Evolutionary conservation across 2,797 vertebrate genomes (phyloP).

Genomic region (Toxotes lorentzi): DNA sequence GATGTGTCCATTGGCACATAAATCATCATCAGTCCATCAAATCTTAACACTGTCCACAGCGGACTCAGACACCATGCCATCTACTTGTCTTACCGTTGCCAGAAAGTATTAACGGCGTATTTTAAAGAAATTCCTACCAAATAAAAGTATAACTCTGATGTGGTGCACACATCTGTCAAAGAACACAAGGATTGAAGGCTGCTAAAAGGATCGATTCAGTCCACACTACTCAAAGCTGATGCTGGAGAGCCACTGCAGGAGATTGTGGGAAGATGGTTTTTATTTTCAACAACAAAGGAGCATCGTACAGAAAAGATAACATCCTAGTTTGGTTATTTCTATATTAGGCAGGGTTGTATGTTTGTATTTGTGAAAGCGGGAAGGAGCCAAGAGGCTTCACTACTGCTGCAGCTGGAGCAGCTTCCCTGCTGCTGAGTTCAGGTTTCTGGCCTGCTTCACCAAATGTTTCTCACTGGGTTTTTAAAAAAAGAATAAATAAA

Average conservation of each 20-base stretch:
- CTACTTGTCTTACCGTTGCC: conserved; percentile 15
- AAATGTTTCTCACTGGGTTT: conserved; percentile 93
- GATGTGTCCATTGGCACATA: conserved; percentile 27
- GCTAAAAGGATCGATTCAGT: conserved; percentile 61
- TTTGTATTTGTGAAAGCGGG: conserved; percentile 60
- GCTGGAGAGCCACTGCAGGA: conserved; percentile 68
- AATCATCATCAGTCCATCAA: conserved; percentile 22
- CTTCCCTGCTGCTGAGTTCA: conserved; percentile 94
- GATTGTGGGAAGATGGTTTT: conserved; percentile 49
- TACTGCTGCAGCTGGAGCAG: conserved; percentile 94
- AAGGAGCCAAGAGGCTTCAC: conserved; percentile 41
- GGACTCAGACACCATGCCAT: conserved; percentile 7
- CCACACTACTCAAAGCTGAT: conserved; percentile 80
- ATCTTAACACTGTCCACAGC: conserved; percentile 9
- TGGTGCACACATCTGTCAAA: conserved; percentile 41
- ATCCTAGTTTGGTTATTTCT: conserved; percentile 78
- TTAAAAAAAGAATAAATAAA: conserved; percentile 37
- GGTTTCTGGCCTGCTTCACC: conserved; percentile 97
- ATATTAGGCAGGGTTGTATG: conserved; percentile 74
- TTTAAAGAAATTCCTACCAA: conserved; percentile 47
- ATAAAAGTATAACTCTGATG: conserved; percentile 54
- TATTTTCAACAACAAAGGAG: conserved; percentile 69
- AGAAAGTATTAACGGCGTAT: conserved; percentile 38
- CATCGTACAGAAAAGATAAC: conserved; percentile 76
- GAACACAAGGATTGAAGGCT: conserved; percentile 54